These are phyloP conservation scores for Conus betulinus DNA, from an alignment of 1,140 invertebrate species.

Conservation along the genomic window DNA sequence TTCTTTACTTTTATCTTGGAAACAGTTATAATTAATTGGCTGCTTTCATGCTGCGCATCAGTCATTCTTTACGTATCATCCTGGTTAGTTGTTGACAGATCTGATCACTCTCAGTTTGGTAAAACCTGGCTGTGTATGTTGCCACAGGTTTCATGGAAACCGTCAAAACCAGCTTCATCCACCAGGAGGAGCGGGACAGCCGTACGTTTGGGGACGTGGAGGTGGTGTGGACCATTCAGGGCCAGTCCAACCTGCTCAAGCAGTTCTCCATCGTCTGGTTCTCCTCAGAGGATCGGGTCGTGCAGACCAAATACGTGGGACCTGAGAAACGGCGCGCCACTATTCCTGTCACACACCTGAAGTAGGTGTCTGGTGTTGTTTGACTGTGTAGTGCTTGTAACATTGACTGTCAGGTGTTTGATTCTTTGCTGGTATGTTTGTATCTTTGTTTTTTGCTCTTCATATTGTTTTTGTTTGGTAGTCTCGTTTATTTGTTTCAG, in stretches of 20 bases:
- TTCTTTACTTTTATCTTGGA: too few relatives aligned
- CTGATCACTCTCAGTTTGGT: too few relatives aligned
- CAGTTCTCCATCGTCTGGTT: conserved; percentile 74
- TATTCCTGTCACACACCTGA: conserved; percentile 68
- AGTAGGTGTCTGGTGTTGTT: conserved; percentile 55
- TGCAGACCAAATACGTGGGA: conserved; percentile 70
- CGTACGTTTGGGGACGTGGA: conserved; percentile 67
- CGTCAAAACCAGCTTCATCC: conserved; percentile 57
- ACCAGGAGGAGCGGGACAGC: conserved; percentile 59
- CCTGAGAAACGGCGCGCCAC: conserved; percentile 60
- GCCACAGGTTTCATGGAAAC: conserved; percentile 61
- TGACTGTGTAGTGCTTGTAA: too few relatives aligned
- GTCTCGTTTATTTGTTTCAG: too few relatives aligned
- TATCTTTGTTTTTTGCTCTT: too few relatives aligned
- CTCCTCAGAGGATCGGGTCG: conserved; percentile 65
- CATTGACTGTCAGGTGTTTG: too few relatives aligned
- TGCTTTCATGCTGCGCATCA: background rate
- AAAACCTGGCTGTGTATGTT: background rate
- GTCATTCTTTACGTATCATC: background rate
- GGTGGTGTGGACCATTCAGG: conserved; percentile 67
- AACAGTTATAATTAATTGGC: too few relatives aligned
- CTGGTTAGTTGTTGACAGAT: background rate
- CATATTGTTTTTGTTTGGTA: too few relatives aligned
- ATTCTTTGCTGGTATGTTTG: too few relatives aligned
- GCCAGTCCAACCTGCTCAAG: conserved; percentile 61